A percentile compares a stretch with the other conserved stretches of the same genome.
These are phyloP conservation scores for Sogatella furcifera DNA, from an alignment of 1,140 invertebrate species.

Conservation along the genomic window DNA sequence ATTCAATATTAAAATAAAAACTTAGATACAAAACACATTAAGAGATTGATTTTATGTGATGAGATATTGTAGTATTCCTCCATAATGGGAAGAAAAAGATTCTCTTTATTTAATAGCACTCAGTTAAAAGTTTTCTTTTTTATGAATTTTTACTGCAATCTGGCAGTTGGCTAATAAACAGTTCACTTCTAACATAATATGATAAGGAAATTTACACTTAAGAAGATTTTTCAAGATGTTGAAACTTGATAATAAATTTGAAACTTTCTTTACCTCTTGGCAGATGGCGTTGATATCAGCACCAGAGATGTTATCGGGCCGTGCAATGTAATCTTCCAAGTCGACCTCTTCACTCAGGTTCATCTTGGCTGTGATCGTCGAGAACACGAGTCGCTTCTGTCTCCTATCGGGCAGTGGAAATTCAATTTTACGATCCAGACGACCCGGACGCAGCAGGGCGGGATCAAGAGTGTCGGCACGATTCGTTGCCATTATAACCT, in stretches of 20 bases:
- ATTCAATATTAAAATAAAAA: too few species aligned
- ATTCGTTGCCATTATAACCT: slow-evolving; percentile 99
- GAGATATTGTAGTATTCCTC: too few species aligned
- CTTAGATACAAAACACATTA: too few species aligned
- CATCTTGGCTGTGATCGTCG: slow-evolving; percentile 97
- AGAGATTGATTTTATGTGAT: too few species aligned
- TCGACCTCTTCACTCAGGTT: slow-evolving; percentile 99
- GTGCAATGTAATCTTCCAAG: slow-evolving; percentile 95
- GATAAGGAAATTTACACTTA: too few species aligned
- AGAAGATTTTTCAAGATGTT: too few species aligned
- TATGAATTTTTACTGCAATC: too few species aligned
- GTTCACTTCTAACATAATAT: too few species aligned
- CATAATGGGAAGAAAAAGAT: too few species aligned
- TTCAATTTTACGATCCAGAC: slow-evolving; percentile 97
- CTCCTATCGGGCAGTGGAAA: slow-evolving; percentile 95
- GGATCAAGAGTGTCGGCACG: slow-evolving; percentile 97
- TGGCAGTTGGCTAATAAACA: too few species aligned
- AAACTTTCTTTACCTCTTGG: slow-evolving; percentile 77
- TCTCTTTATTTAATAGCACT: too few species aligned
- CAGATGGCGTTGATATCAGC: slow-evolving; percentile 99
- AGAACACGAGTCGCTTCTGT: slow-evolving; percentile 96
- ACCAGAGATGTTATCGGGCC: slow-evolving; percentile 96
- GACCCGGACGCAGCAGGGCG: slow-evolving; percentile 89
- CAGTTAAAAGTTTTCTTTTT: too few species aligned
- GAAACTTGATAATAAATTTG: not conserved